Evolutionary conservation across 2,113 vertebrate species (phyloP), one percentile per base, ranked within the genome.

Genomic region (Pachypanchax playfairii): DNA sequence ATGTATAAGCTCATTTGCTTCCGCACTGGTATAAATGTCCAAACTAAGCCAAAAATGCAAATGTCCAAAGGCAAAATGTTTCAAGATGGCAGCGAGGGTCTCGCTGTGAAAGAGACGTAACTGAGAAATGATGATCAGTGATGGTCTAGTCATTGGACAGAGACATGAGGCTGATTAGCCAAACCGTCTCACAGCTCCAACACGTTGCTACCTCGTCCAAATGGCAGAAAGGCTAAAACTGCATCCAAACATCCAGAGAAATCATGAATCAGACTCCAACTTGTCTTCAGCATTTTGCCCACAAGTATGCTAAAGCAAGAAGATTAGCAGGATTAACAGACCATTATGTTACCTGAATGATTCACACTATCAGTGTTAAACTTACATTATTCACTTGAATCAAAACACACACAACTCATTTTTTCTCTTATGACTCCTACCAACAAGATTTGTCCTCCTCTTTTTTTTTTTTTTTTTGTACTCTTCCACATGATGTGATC

Each of bases 121-220:
- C 38, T 24, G 52, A 36, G 62, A 82, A 70, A 88, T 59, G 66
- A 82, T 87, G 86, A 89, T 84, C 36, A 75, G 87, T 86, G 74
- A 63, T 35, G 6, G 50, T 43, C 18, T 43, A 55, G 79, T 80
- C 56, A 55, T 52, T 78, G 74, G 59, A 53, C 55, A 43, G 51
- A 25, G 42, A 66, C 8, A 5, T 41, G 39, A 62, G 72, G 82
- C 59, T 72, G 65, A 81, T 79, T 55, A 43, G 26, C 79, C 65
- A 74, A 56, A 65, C 75, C 75, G 54, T 71, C 73, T 69, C 76
- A 33, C 41, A 59, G 77, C 50, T 76, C 42, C 48, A 66, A 68
- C 63, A 68, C 36, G 61, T 21, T 31, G 10, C 10, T 53, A 56
- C 44, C 44, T 57, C 48, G 52, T 70, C 65, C 71, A 68, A 71